A percentile compares a stretch with the other conserved stretches of the same genome.
phyloP scores from a whole-genome alignment of 2,888 invertebrate genomes.

The Cerceris rybyensis region DNA sequence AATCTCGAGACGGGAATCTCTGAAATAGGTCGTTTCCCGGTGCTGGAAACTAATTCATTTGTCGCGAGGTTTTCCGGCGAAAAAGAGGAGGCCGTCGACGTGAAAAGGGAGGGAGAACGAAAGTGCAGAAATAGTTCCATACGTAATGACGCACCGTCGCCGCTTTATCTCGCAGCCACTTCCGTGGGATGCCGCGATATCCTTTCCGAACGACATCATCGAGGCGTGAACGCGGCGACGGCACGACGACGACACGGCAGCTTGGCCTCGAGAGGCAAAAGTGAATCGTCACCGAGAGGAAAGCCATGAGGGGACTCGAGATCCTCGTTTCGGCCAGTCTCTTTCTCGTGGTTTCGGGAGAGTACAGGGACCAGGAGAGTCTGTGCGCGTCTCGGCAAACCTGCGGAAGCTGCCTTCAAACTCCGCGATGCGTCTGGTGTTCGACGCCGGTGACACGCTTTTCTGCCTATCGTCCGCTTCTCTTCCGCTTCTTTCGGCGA shows the following conservation, averaged over 20 bases:
- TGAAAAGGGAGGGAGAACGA: no score
- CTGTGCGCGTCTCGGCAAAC: slow-evolving; percentile 79
- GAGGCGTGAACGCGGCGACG: no score
- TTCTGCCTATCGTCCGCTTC: background rate
- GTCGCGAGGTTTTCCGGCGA: no score
- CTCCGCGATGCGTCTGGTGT: slow-evolving; percentile 83
- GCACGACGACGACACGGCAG: background rate
- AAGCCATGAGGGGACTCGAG: slow-evolving; percentile 38
- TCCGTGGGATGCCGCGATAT: slow-evolving; percentile 75
- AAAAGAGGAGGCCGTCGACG: no score
- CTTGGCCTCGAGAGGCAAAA: slow-evolving; percentile 5
- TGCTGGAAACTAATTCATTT: no score
- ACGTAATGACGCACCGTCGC: slow-evolving; percentile 64
- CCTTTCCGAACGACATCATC: slow-evolving; percentile 55
- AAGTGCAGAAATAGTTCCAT: slow-evolving; percentile 1
- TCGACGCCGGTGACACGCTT: slow-evolving; percentile 70
- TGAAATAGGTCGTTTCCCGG: no score
- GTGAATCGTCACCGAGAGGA: slow-evolving; percentile 15
- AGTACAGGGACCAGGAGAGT: slow-evolving; percentile 63
- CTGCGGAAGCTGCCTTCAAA: slow-evolving; percentile 82
- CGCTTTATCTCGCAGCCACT: slow-evolving; percentile 70
- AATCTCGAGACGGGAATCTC: no score
- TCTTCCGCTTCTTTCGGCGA: no score
- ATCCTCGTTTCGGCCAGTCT: slow-evolving; percentile 16
- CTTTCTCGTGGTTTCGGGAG: slow-evolving; percentile 12